Base-by-base conservation (phyloP, 2,888 invertebrate genomes). In the Leuctra nigra region DNA sequence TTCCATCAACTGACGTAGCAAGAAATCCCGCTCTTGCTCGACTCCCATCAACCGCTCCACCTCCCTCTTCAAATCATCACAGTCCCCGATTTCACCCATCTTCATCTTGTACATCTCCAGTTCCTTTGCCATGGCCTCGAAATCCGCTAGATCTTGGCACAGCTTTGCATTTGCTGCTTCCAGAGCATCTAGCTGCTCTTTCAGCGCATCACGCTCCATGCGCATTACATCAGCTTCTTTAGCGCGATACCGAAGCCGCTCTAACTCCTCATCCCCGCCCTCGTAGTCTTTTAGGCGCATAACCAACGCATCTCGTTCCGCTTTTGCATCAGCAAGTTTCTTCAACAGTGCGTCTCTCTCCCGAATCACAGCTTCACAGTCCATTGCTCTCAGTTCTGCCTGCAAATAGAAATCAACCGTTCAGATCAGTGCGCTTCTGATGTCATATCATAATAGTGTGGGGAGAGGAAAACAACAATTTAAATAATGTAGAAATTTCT, bases 21-120 rank as follows among this genome's bases (percentile, higher is more conserved):
- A 16, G 25, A 16, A 29, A 22, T 56, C 56, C 29, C 56, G n/a
- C 41, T 56, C 56, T 22, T 50, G 24, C 14, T 47, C 35, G n/a
- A 50, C 13, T 11, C 22, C 50, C 16, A 20, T 4, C 50, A 50
- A 7, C 11, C 7, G 7, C 11, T 29, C 7, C 7, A 7, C 29
- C 6, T 7, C 7, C 11, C 29, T 11, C 11, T 29, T 29, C 6
- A 6, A 11, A 11, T 11, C 29, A 29, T 29, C 29, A 29, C 11
- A 7, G 29, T 29, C 11, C 29, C n/a, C n/a, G n/a, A n/a, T n/a
- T n/a, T n/a, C n/a, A n/a, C n/a, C n/a, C n/a, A n/a, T n/a, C 61
- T 70, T 71, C 2, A 63, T 55, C 60, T 71, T 72, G 62, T 70
- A 72, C 59, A 66, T 65, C 47, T 72, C 71, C 18, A 70, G 65